phyloP scores from a whole-genome alignment of 2,888 invertebrate species.

The Apamea anceps region DNA sequence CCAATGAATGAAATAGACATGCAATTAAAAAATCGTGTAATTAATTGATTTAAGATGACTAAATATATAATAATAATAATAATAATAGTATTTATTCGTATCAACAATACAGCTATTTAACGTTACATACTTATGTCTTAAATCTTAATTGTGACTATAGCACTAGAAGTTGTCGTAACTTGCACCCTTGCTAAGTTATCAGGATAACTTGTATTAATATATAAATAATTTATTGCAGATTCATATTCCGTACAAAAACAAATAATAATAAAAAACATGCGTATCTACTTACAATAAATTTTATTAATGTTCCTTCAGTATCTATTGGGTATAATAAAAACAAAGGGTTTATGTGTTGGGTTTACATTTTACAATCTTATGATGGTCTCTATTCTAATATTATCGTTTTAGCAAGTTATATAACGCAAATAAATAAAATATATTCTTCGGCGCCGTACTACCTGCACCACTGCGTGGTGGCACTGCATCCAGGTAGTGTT shows the following conservation, averaged over 20 bases:
- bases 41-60: too few species aligned
- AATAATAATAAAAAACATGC: not conserved
- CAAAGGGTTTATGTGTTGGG: not conserved
- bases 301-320: not conserved
- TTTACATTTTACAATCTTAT: not conserved
- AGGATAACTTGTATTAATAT: too few species aligned
- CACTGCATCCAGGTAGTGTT: slow-evolving; percentile 70
- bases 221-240: not conserved
- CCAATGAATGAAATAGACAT: not conserved
- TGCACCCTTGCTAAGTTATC: too few species aligned
- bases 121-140: too few species aligned
- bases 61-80: too few species aligned
- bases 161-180: too few species aligned
- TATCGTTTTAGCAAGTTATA: not conserved
- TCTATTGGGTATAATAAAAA: not conserved
- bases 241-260: not conserved
- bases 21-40: not conserved
- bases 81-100: too few species aligned
- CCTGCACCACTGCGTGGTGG: slow-evolving; percentile 57
- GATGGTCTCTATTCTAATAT: not conserved
- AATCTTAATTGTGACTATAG: too few species aligned
- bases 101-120: too few species aligned
- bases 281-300: not conserved
- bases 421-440: slow-evolving; percentile 7
- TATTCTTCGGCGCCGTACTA: slow-evolving; percentile 6